A percentile compares a stretch with the other conserved stretches of the same genome.
phyloP scores from a whole-genome alignment of 2,797 vertebrate genomes.

The Peromyscus eremicus region DNA sequence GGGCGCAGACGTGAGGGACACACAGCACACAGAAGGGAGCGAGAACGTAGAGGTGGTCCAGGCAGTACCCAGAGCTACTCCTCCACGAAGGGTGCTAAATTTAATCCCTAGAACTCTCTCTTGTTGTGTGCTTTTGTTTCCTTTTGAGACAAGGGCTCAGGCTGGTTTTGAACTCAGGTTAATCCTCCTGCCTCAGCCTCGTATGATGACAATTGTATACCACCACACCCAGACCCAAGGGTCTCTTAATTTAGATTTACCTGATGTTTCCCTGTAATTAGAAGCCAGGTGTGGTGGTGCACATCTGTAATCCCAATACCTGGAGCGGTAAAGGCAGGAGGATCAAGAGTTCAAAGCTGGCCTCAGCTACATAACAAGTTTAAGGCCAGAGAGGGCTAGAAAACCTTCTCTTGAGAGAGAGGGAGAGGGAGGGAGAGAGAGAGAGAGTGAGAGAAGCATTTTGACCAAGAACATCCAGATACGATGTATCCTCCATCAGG shows the following conservation, averaged over 20 bases:
- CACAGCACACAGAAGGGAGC: neutral
- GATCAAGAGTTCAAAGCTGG: neutral
- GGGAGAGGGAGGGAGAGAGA: no score
- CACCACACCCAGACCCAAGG: neutral
- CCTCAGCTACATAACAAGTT: neutral
- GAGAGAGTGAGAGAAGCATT: neutral
- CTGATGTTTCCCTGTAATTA: neutral
- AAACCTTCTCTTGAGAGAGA: neutral
- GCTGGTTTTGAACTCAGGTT: neutral
- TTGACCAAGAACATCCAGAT: conserved; percentile 5
- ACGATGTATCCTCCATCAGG: neutral
- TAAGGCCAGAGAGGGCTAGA: neutral
- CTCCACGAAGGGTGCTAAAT: neutral
- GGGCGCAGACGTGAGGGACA: neutral
- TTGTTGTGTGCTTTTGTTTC: neutral
- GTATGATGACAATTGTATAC: neutral
- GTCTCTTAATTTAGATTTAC: conserved; percentile 8
- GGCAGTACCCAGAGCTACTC: neutral
- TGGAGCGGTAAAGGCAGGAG: neutral
- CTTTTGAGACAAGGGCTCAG: neutral
- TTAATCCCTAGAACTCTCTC: neutral
- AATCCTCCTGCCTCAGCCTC: neutral
- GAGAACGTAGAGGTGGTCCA: rapidly evolving
- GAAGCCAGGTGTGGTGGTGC: neutral
- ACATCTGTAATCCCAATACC: neutral